Evolutionary conservation across 2,113 vertebrate genomes (phyloP).

Genomic region (Amblyornis subalaris): DNA sequence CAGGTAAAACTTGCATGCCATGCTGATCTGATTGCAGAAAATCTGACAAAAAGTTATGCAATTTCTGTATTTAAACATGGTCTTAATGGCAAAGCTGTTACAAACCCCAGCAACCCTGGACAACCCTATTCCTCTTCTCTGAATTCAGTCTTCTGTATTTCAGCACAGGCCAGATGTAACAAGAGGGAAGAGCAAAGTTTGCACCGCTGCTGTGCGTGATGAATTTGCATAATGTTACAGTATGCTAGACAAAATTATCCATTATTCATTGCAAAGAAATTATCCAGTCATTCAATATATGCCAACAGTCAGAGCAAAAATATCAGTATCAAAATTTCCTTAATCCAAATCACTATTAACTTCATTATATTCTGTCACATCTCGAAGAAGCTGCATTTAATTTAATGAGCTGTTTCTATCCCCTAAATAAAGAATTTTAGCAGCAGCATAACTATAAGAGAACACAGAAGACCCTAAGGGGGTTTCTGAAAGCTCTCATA

Average conservation of each 20-base stretch:
- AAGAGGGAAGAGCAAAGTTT: slow-evolving; percentile 37
- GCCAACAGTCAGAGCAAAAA: slow-evolving; percentile 64
- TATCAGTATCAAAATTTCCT: slow-evolving; percentile 57
- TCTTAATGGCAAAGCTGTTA: background rate
- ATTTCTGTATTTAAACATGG: background rate
- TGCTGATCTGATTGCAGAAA: background rate
- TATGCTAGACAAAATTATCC: slow-evolving; percentile 62
- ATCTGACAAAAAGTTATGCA: background rate
- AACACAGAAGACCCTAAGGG: slow-evolving; percentile 29
- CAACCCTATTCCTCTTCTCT: background rate
- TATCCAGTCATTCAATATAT: slow-evolving; percentile 64
- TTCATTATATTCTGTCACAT: slow-evolving; percentile 60
- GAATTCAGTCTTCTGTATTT: background rate
- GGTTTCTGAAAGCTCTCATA: background rate
- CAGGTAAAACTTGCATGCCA: background rate
- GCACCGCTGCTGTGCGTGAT: background rate
- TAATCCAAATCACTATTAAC: slow-evolving; percentile 55
- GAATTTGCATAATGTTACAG: slow-evolving; percentile 54
- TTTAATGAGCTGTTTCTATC: slow-evolving; percentile 39
- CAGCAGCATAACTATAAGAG: background rate
- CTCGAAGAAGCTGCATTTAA: slow-evolving; percentile 23
- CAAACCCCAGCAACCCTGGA: background rate
- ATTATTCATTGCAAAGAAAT: slow-evolving; percentile 66
- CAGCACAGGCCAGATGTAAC: background rate
- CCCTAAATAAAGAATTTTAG: slow-evolving; percentile 38